Evolutionary conservation across 2,888 invertebrate species (phyloP).

Genomic region (Saturnia pavonia): DNA sequence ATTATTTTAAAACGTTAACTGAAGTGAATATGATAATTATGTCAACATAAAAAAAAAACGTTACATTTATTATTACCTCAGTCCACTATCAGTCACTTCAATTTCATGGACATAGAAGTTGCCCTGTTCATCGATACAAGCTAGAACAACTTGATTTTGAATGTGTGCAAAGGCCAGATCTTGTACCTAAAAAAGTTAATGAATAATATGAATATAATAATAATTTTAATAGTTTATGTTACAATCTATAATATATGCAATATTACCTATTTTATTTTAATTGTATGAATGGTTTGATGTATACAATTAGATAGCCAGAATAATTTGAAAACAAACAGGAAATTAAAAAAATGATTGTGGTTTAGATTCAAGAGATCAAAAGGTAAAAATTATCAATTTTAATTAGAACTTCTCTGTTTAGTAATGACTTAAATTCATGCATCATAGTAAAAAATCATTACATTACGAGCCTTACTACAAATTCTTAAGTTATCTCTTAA

Average conservation of each 20-base stretch:
- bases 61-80: conserved; percentile 69
- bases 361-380: neutral
- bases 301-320: neutral
- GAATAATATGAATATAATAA: neutral
- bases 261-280: no score
- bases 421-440: neutral
- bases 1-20: no score
- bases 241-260: no score
- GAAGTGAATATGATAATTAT: no score
- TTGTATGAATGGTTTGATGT: neutral
- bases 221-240: no score
- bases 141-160: conserved; percentile 88
- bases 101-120: conserved; percentile 91
- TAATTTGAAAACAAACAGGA: neutral
- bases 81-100: conserved; percentile 80
- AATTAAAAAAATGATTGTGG: neutral
- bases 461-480: neutral
- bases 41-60: neutral
- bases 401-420: neutral
- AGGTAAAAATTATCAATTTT: neutral
- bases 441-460: neutral
- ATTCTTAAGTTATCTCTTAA: neutral
- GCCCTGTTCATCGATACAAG: conserved; percentile 93
- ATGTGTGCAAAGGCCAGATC: conserved; percentile 96
- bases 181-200: conserved; percentile 83